Conservation (phyloP, 92 coral and sea anemone species). For the Porites divaricata region DNA sequence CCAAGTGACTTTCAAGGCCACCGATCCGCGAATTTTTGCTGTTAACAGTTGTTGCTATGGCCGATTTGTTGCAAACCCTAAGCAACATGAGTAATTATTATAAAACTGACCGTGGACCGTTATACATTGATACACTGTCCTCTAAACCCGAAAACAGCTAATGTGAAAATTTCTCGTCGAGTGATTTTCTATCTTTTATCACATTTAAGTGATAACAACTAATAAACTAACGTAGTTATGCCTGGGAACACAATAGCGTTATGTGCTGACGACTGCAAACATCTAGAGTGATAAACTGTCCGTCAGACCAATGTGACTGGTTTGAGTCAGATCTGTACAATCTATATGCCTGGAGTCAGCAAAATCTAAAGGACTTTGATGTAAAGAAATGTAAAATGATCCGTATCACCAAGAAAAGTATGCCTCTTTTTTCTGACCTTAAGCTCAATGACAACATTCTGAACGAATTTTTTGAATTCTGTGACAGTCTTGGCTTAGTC, state of each 20-base stretch:
- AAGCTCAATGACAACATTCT: conserved; percentile 16
- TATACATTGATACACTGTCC: too few species aligned
- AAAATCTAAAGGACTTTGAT: too few species aligned
- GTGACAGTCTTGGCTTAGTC: background rate
- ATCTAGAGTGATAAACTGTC: conserved; percentile 43
- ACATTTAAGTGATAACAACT: background rate
- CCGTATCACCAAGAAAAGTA: conserved; percentile 45
- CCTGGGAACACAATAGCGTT: background rate
- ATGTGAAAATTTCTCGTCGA: too few species aligned
- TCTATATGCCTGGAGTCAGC: background rate
- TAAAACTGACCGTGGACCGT: too few species aligned
- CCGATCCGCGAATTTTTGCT: too few species aligned
- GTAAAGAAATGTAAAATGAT: conserved; percentile 25
- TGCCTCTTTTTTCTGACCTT: conserved; percentile 15
- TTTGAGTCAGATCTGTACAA: conserved; percentile 28
- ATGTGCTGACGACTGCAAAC: background rate
- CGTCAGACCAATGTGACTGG: conserved; percentile 3
- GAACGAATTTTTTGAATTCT: conserved; percentile 32
- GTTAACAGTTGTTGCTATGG: too few species aligned
- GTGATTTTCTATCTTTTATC: too few species aligned
- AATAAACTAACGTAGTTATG: conserved; percentile 51
- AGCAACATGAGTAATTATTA: too few species aligned
- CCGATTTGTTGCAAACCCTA: too few species aligned
- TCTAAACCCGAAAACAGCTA: too few species aligned
- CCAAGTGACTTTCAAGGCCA: too few species aligned